phyloP scores from a whole-genome alignment of 2,797 vertebrate species.

The Acanthopagrus latus region DNA sequence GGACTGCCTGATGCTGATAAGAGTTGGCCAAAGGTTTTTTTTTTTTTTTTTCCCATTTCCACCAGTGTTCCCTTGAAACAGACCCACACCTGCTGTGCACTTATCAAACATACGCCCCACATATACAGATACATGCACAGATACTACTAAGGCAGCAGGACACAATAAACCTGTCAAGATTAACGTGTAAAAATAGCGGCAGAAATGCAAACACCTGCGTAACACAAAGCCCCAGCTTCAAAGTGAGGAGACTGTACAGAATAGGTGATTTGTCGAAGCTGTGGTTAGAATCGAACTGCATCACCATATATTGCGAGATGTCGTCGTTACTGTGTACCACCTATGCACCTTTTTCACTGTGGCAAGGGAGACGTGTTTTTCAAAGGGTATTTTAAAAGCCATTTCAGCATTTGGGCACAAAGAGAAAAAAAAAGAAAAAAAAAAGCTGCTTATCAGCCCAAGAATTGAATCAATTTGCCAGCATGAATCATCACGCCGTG shows the following conservation, averaged over 20 bases:
- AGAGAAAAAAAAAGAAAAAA: conserved; percentile 49
- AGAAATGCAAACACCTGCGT: conserved; percentile 26
- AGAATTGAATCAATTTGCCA: conserved; percentile 79
- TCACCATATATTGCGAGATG: conserved; percentile 19
- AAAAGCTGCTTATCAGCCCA: conserved; percentile 66
- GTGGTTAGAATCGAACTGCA: conserved; percentile 29
- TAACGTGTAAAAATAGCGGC: conserved; percentile 44
- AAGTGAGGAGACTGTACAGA: neutral
- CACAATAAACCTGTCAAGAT: conserved; percentile 37
- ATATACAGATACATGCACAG: conserved; percentile 23
- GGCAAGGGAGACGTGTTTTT: conserved; percentile 12
- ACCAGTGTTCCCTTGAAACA: conserved; percentile 61
- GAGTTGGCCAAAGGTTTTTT: conserved; percentile 60
- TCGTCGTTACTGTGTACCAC: conserved; percentile 16
- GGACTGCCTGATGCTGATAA: conserved; percentile 79
- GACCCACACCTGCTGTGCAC: conserved; percentile 55
- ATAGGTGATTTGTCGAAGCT: neutral
- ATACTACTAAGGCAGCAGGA: conserved; percentile 17
- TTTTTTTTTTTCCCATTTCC: conserved; percentile 44
- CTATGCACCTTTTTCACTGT: conserved; percentile 20
- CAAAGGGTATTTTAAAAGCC: conserved; percentile 54
- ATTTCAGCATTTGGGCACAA: conserved; percentile 41
- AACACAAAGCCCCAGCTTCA: conserved; percentile 7
- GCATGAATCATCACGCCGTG: conserved; percentile 67
- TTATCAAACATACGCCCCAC: conserved; percentile 42